These are phyloP conservation scores for Hippocampus comes DNA, from an alignment of 2,113 vertebrate species.

Conservation along the genomic window DNA sequence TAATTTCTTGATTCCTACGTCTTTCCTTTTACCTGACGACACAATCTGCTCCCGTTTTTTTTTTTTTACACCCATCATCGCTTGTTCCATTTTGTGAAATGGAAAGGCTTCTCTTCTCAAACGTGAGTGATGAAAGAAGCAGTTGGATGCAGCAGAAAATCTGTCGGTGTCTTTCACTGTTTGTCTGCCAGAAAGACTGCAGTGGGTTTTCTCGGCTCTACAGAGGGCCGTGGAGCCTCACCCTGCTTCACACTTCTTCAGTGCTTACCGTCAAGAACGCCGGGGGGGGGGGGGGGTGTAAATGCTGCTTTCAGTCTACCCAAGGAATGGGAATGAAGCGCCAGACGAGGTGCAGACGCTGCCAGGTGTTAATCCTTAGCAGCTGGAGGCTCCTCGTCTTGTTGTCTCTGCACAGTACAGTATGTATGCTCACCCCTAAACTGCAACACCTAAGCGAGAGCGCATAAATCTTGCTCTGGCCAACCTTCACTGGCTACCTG, in stretches of 20 bases:
- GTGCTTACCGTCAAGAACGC: background rate
- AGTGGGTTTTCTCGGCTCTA: background rate
- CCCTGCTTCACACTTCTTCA: constrained; percentile 22
- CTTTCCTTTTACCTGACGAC: background rate
- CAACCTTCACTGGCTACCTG: background rate
- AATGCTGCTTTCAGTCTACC: constrained; percentile 29
- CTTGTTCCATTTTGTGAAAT: background rate
- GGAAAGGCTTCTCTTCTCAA: background rate
- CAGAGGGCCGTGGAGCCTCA: background rate
- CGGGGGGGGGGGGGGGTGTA: background rate
- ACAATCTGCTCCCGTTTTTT: background rate
- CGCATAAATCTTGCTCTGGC: background rate
- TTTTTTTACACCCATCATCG: background rate
- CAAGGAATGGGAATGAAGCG: constrained; percentile 46
- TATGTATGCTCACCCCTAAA: constrained; percentile 9
- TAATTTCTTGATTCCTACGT: background rate
- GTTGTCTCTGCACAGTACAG: constrained; percentile 4
- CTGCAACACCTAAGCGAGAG: no score
- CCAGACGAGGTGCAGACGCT: constrained; percentile 53
- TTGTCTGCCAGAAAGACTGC: background rate
- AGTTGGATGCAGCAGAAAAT: constrained; percentile 9
- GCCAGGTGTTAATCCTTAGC: constrained; percentile 55
- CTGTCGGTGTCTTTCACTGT: background rate
- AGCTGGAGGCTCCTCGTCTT: constrained; percentile 32
- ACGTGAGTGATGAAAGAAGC: background rate